Evolutionary conservation across 1,140 invertebrate species (phyloP).

Genomic region (Tribolium castaneum): DNA sequence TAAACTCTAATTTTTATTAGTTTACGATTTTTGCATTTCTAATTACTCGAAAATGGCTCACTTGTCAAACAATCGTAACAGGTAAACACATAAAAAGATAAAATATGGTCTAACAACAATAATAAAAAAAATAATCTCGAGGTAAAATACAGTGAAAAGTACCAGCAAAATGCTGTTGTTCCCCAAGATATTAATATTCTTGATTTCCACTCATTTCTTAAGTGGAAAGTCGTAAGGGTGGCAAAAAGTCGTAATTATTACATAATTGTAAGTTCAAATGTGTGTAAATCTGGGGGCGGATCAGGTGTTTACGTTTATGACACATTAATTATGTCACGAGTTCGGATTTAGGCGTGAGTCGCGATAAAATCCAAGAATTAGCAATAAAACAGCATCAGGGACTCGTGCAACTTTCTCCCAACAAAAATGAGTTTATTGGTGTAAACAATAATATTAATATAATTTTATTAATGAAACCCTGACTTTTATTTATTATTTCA

Average conservation of each 20-base stretch:
- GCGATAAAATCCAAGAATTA: conserved; percentile 10
- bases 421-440: conserved; percentile 5
- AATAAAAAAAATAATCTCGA: too few relatives aligned
- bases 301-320: conserved; percentile 7
- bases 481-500: conserved; percentile 34
- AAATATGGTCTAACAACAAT: too few relatives aligned
- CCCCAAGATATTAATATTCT: too few relatives aligned
- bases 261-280: not conserved
- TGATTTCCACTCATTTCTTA: too few relatives aligned
- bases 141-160: too few relatives aligned
- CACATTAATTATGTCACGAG: not conserved
- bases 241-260: not conserved
- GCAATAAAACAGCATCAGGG: not conserved
- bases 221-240: not conserved
- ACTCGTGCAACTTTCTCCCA: not conserved
- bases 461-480: conserved; percentile 24
- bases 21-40: too few relatives aligned
- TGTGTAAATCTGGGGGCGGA: not conserved
- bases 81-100: too few relatives aligned
- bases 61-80: too few relatives aligned
- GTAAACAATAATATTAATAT: not conserved
- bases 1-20: too few relatives aligned
- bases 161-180: too few relatives aligned
- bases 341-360: conserved; percentile 10
- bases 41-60: too few relatives aligned